These are phyloP conservation scores for Entomobrya multifasciata DNA, from an alignment of 2,888 invertebrate genomes.

Conservation along the genomic window DNA sequence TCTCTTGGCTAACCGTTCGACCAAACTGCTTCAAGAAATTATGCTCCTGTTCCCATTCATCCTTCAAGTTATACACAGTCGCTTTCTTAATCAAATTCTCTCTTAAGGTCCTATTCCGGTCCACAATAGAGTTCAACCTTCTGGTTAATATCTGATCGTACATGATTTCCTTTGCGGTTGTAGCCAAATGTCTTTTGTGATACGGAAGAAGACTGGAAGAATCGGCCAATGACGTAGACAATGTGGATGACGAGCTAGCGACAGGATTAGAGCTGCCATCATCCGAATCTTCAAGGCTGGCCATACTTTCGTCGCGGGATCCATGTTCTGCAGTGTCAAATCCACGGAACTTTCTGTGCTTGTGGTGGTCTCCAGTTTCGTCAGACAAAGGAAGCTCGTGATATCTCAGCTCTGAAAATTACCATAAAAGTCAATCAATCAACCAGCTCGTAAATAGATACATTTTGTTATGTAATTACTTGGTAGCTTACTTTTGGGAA, in stretches of 20 bases:
- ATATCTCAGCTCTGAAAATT: constrained; percentile 21
- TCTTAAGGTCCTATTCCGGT: constrained; percentile 70
- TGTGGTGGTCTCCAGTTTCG: too few relatives aligned
- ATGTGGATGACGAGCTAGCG: background rate
- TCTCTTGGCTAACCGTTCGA: constrained; percentile 53
- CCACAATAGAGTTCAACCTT: constrained; percentile 71
- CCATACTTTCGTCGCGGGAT: background rate
- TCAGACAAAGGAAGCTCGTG: constrained; percentile 40
- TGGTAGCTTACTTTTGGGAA: constrained; percentile 72
- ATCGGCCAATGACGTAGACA: background rate
- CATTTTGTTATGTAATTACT: too few relatives aligned
- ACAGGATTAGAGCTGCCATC: background rate
- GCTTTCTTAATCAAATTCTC: constrained; percentile 70
- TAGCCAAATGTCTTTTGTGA: background rate
- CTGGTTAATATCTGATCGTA: constrained; percentile 76
- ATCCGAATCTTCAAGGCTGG: constrained; percentile 1
- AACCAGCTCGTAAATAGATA: too few relatives aligned
- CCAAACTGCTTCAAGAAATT: constrained; percentile 53
- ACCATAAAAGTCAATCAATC: too few relatives aligned
- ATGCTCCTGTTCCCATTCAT: constrained; percentile 24
- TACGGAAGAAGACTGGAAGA: too few relatives aligned
- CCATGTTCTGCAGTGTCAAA: background rate
- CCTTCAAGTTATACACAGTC: background rate
- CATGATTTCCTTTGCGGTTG: constrained; percentile 50
- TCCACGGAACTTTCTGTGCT: background rate